Evolutionary conservation across 1,140 invertebrate genomes (phyloP), one percentile per base, ranked within the genome.

Genomic region (Heliothis virescens): DNA sequence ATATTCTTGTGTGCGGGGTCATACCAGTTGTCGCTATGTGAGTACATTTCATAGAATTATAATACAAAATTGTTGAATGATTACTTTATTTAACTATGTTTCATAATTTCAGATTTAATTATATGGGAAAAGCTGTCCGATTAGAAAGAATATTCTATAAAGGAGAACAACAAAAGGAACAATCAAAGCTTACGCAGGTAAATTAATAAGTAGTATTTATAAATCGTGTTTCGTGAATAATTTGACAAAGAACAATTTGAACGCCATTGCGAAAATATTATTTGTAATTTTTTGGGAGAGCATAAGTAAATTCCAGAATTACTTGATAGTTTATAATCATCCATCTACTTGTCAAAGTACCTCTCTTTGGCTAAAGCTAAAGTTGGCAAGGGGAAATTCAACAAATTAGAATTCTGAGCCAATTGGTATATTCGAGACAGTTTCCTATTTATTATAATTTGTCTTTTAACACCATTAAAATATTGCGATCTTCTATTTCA

Each of bases 1-100:
- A 94, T 65, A 85, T 94, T 1, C 79, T 95, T 1, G 69, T 95
- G n/a, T 94, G 92, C 72, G 93, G 93, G 41, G 75, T 95, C 13
- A 47, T 94, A 48, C 94, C 95, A 5, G 85, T 93, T n/a, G 79
- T 93, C 82, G 88, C 90, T 60, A 95, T 95, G 95, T 95, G 85
- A 90, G 95, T 89, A 75, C 71, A 48, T 59, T 55, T 60, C 29
- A 16, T 72, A 16, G 48, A 47, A 76, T 11, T 41, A 16, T 76
- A 73, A 67, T 50, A n/a, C 34, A 4, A 2, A n/a, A 16, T 72
- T 2, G 47, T 29, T 71, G 47, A 65, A 34, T 4, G 34, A 34
- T 34, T 34, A 7, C 3, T 34, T 34, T 7, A 34, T 34, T 34
- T 34, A 34, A 34, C 7, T 34, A 34, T 34, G 9, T 41, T 41